phyloP scores from a whole-genome alignment of 2,888 invertebrate species.

The Ecdyonurus torrentis region DNA sequence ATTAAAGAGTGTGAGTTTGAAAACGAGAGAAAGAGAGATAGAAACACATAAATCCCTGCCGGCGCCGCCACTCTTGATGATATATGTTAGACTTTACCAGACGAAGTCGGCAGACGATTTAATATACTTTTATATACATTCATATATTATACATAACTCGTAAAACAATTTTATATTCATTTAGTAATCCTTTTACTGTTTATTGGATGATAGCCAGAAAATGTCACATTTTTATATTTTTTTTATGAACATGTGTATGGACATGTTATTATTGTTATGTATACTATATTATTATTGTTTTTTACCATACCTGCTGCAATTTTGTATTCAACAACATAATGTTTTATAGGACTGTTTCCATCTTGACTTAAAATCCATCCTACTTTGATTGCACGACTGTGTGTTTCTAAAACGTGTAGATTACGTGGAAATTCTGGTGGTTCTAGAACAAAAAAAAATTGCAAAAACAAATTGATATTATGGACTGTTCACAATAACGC shows the following conservation, averaged over 20 bases:
- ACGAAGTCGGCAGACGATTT: background rate
- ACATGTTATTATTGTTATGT: too few species aligned
- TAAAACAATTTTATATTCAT: background rate
- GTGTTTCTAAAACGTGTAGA: constrained; percentile 21
- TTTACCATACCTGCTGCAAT: constrained; percentile 20
- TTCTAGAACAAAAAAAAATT: constrained; percentile 19
- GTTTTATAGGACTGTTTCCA: constrained; percentile 22
- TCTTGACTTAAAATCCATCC: constrained; percentile 26
- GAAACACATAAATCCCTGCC: background rate
- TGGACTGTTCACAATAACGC: too few species aligned
- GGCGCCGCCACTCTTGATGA: background rate
- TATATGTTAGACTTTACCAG: background rate
- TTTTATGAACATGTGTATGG: too few species aligned
- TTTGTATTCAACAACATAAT: constrained; percentile 27
- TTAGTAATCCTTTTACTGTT: background rate
- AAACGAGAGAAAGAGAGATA: constrained; percentile 5
- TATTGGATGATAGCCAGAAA: background rate
- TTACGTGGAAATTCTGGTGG: constrained; percentile 26
- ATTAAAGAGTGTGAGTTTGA: too few species aligned
- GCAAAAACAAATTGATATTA: too few species aligned
- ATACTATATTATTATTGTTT: too few species aligned
- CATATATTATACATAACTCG: background rate
- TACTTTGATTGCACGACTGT: constrained; percentile 23
- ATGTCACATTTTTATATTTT: background rate
- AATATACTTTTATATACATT: too few species aligned